Evolutionary conservation across 1,140 invertebrate species (phyloP), one percentile per base, ranked within the genome.

Genomic region (Maconellicoccus hirsutus): DNA sequence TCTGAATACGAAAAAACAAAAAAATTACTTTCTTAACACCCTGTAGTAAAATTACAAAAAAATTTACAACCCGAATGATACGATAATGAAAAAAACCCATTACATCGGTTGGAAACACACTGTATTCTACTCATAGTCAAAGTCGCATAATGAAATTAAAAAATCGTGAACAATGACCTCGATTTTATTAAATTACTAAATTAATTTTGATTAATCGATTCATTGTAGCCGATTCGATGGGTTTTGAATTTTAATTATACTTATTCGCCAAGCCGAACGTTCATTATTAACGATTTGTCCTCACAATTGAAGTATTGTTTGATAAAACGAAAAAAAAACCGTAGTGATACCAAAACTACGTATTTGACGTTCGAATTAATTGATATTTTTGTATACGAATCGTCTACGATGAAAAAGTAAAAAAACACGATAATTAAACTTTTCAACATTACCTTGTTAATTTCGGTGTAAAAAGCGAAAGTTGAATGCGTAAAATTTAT

Each of bases 181-280:
- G 42, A 52, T 52, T 52, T 52, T 52, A 52, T 52, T 52, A 52
- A 52, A 52, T 52, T 52, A 52, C 42, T 52, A 52, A 52, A 52
- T 52, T 52, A 52, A 52, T 52, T 52, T 52, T 52, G 42, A 52
- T 52, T 52, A 52, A 52, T 52, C 42, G 42, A 52, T 52, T 52
- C 42, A 14, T 16, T 16, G 42, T 52, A 52, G 42, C 42, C 42
- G 42, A 52, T 52, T 52, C 42, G 42, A 52, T 52, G n/a, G 42
- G 42, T 52, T 52, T 52, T 52, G 42, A 52, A 52, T 52, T 52
- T 52, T 52, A 52, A 52, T 52, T 52, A 52, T 52, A 52, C n/a
- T 52, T 52, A 52, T 52, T 52, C 42, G 42, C n/a, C 42, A 19
- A 16, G 12, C n/a, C 42, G 42, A 52, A 16, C 42, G 42, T 52